Evolutionary conservation across 1,140 invertebrate species (phyloP), one percentile per base, ranked within the genome.

Genomic region (Eumeta japonica): DNA sequence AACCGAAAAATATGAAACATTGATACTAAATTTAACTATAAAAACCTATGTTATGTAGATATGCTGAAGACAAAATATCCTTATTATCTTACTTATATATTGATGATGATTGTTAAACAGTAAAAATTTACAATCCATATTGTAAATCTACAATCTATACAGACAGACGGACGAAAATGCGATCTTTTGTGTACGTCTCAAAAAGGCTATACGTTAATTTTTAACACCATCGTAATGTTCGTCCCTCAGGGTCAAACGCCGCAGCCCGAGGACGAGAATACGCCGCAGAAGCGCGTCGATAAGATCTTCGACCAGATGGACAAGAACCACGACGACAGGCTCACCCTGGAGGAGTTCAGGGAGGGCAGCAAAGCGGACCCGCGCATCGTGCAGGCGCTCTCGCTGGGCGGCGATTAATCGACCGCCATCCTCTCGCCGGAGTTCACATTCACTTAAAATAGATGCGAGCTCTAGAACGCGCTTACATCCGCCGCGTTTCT

Each of bases 221-320:
- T 9, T 7, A 24, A 24, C 20, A 24, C 20, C 20, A 24, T 7
- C n/a, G n/a, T 7, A 24, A n/a, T n/a, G n/a, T n/a, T n/a, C n/a
- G n/a, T 24, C 20, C 20, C 7, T 5, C 70, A 92, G 90, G 92
- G 92, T 13, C 92, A 94, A 65, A 87, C 90, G 43, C 89, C 91
- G 15, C 85, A 88, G 39, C 83, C 89, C 10, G 91, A 95, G 56
- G 92, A 95, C 54, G 94, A 97, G 62, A 96, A 96, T 65, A 94
- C 92, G 27, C 92, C 94, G 1, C 91, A 96, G 64, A 94, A 94
- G 57, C 83, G 94, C 58, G 94, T 97, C 18, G 94, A 97, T 71
- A 94, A 95, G 71, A 97, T 97, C 60, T 97, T 97, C 76, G 90
- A 94, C 68, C 92, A 95, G 65, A 96, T 97, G 92, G 94, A 97